Evolutionary conservation across 2,888 invertebrate species (phyloP), one percentile per base, ranked within the genome.

Genomic region (Heteropelma amictum): DNA sequence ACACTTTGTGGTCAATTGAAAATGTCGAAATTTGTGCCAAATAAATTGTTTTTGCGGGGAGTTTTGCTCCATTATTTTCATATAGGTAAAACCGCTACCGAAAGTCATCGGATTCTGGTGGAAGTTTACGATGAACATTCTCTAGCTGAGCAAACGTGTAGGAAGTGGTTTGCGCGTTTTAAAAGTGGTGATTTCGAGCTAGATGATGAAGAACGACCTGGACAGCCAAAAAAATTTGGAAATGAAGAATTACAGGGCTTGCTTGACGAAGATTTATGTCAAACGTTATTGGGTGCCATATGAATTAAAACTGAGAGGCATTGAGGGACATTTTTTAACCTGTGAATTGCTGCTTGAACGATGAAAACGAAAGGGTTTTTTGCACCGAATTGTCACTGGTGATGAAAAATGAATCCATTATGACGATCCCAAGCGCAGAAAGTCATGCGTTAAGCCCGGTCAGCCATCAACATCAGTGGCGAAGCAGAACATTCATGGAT

Each of bases 121-220:
- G 61, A 61, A 61, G 30, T 45, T 10, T 45, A 45, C 28, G 30
- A 30, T 45, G 30, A 58, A 40, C 19, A 40, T 58, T 38, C 23
- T 58, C n/a, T 40, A 38, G 21, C 58, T 58, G 40, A 42, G 7
- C 21, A 28, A 28, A 61, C 42, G 6, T 68, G 68, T 28, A 6
- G 60, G 10, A 7, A 64, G 19, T 78, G 72, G 75, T 77, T 77
- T 75, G 19, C 7, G 63, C 72, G 70, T 21, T 78, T 69, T 26
- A 76, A 73, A 64, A 72, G 35, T 78, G 74, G 72, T 64, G 67
- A 77, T 78, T 77, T 76, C 64, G 70, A 72, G 54, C 21, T 76
- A 7, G 56, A 68, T 42, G 76, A 77, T 69, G 71, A 77, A 14
- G 63, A 76, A 23, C 23, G 38, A 28, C 38, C n/a, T 35, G 56